A percentile compares a stretch with the other conserved stretches of the same genome.
phyloP scores from a whole-genome alignment of 2,797 vertebrate species.

The Intellagama lesueurii region DNA sequence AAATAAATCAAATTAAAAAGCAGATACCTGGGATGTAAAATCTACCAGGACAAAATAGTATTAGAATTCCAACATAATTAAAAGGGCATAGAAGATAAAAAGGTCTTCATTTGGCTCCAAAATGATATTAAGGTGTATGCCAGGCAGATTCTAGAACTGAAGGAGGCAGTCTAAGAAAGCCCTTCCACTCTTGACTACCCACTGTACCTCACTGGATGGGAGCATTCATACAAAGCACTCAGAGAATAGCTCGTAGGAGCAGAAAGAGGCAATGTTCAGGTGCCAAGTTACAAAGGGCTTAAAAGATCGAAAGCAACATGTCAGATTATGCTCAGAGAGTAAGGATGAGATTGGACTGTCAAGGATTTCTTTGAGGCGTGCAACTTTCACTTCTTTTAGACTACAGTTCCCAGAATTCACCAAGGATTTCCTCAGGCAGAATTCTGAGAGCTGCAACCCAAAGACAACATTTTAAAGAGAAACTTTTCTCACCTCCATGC shows the following conservation, averaged over 20 bases:
- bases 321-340: neutral
- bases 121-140: neutral
- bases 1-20: neutral
- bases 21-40: too few relatives aligned
- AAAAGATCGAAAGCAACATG: neutral
- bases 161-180: neutral
- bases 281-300: neutral
- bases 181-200: neutral
- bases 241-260: too few relatives aligned
- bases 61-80: neutral
- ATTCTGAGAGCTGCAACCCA: too few relatives aligned
- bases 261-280: neutral
- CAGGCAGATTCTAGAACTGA: too few relatives aligned
- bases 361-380: neutral
- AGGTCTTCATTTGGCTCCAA: neutral
- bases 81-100: neutral
- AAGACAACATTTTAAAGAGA: too few relatives aligned
- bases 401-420: neutral
- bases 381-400: neutral
- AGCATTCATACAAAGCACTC: neutral
- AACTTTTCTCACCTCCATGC: too few relatives aligned
- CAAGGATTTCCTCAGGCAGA: too few relatives aligned
- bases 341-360: neutral
- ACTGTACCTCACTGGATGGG: neutral
- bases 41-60: neutral